These are phyloP conservation scores for Agrochola lota DNA, from an alignment of 2,888 invertebrate genomes.

Conservation along the genomic window DNA sequence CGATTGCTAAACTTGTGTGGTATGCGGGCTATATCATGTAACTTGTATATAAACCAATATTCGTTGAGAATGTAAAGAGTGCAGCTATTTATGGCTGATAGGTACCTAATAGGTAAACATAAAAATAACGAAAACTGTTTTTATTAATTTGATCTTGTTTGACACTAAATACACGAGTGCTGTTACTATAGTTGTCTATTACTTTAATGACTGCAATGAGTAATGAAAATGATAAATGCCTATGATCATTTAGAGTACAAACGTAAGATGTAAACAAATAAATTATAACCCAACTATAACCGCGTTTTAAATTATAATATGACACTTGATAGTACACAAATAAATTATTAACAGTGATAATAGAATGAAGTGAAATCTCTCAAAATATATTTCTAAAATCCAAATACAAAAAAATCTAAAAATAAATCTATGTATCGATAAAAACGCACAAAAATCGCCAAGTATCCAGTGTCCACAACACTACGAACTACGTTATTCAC, in stretches of 20 bases:
- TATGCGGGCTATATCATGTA: constrained; percentile 23
- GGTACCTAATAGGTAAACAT: not conserved
- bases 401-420: not conserved
- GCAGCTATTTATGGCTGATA: not conserved
- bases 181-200: not conserved
- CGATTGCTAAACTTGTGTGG: constrained; percentile 3
- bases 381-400: not conserved
- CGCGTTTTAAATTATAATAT: not conserved
- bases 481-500: not conserved
- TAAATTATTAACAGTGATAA: not conserved
- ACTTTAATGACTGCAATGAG: not conserved
- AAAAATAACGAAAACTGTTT: not conserved
- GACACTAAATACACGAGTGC: not conserved
- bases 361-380: not conserved
- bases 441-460: not conserved
- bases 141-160: not conserved
- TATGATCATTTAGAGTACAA: not conserved
- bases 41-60: constrained; percentile 5
- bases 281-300: not conserved
- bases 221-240: not conserved
- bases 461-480: not conserved
- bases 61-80: not conserved
- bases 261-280: not conserved
- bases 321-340: not conserved
- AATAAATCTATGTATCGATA: not conserved